Evolutionary conservation across 2,113 vertebrate species (phyloP).

Genomic region (Sakesphorus luctuosus): DNA sequence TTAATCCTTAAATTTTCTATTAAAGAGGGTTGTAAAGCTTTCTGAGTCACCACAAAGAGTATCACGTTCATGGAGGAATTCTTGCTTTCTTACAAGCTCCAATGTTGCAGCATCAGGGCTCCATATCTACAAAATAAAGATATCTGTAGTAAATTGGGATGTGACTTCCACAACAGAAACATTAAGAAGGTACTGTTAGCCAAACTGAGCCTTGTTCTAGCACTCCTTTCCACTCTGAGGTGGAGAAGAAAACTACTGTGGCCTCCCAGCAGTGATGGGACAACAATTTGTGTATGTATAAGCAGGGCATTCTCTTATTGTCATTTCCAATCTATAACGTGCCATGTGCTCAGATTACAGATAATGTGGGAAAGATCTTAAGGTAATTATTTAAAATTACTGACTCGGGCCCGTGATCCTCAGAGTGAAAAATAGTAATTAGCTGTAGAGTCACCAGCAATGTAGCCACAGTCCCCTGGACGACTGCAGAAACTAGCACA

Average conservation of each 20-base stretch:
- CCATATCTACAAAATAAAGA: slow-evolving; percentile 79
- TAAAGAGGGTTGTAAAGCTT: slow-evolving; percentile 81
- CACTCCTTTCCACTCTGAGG: neutral
- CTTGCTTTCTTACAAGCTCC: slow-evolving; percentile 79
- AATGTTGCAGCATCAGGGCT: slow-evolving; percentile 77
- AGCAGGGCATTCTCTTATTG: neutral
- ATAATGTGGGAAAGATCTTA: neutral
- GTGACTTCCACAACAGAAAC: neutral
- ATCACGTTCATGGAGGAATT: slow-evolving; percentile 68
- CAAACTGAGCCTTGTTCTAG: neutral
- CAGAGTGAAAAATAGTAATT: neutral
- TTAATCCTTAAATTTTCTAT: slow-evolving; percentile 75
- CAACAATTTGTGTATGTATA: neutral
- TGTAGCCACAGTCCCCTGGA: neutral
- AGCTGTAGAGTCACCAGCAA: neutral
- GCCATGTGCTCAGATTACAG: neutral
- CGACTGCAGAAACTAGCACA: neutral
- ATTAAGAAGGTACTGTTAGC: neutral
- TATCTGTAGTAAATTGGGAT: neutral
- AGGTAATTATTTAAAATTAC: neutral
- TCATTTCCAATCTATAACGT: neutral
- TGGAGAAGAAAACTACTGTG: neutral
- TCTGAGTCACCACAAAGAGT: slow-evolving; percentile 80
- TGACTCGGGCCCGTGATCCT: neutral
- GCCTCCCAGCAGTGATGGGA: neutral